A percentile compares a stretch with the other conserved stretches of the same genome.
Evolutionary conservation across 2,797 vertebrate species (phyloP).

Genomic region (Acanthiza pusilla): DNA sequence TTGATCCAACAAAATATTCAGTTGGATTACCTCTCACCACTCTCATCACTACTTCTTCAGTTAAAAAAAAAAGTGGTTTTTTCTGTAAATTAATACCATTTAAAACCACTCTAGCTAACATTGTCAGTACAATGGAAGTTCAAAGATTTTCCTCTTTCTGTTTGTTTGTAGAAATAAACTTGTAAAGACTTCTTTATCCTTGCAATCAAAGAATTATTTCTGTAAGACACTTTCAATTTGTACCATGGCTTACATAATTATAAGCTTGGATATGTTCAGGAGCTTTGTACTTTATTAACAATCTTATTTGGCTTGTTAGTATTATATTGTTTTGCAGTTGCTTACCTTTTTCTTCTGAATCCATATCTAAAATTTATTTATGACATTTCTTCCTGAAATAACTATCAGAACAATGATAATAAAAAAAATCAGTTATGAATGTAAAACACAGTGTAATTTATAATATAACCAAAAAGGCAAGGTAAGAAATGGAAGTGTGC

Average conservation of each 20-base stretch:
- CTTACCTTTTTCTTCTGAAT: neutral
- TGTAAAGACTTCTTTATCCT: neutral
- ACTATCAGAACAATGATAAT: neutral
- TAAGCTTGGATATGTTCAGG: neutral
- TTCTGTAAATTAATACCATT: conserved; percentile 2
- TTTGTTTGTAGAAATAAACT: neutral
- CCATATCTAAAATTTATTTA: neutral
- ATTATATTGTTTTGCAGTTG: neutral
- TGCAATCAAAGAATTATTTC: conserved; percentile 9
- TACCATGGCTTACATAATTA: neutral
- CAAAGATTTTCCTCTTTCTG: conserved; percentile 18
- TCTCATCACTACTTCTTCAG: neutral
- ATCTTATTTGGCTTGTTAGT: neutral
- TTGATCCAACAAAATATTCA: conserved; percentile 36
- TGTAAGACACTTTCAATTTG: neutral
- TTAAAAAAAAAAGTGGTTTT: neutral
- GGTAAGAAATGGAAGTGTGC: neutral
- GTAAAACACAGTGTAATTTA: neutral
- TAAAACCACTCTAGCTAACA: conserved; percentile 9
- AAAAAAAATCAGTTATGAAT: neutral
- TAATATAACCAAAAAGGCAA: neutral
- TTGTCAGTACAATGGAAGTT: conserved; percentile 1
- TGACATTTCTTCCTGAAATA: neutral
- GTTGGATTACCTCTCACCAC: neutral
- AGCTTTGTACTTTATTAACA: neutral